Evolutionary conservation across 2,888 invertebrate genomes (phyloP).

Genomic region (Oligia latruncula): DNA sequence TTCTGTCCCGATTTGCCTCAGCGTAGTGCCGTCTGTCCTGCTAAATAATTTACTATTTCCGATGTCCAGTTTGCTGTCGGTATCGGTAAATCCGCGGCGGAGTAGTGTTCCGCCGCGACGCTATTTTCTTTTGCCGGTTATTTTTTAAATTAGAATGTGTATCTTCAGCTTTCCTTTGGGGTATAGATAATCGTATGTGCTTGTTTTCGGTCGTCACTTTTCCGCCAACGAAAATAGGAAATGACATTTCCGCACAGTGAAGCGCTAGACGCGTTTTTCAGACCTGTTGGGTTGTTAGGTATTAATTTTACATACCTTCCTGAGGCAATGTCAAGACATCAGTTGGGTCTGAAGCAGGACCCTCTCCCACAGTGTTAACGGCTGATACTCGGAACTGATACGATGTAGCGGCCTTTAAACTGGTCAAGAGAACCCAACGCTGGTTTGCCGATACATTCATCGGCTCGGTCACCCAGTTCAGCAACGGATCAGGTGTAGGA

Average conservation of each 20-base stretch:
- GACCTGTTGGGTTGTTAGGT: not conserved
- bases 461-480: slow-evolving; percentile 97
- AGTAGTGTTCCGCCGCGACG: slow-evolving; percentile 1
- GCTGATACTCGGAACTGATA: slow-evolving; percentile 99
- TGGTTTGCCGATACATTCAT: slow-evolving; percentile 95
- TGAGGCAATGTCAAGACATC: slow-evolving; percentile 97
- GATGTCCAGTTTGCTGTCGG: slow-evolving; percentile 2
- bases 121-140: not conserved
- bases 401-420: slow-evolving; percentile 97
- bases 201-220: not conserved
- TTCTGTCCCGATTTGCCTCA: slow-evolving; percentile 9
- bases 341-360: slow-evolving; percentile 96
- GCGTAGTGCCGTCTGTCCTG: slow-evolving; percentile 6
- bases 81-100: not conserved
- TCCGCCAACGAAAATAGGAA: not conserved
- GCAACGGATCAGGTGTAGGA: slow-evolving; percentile 95
- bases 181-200: not conserved
- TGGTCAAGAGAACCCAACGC: slow-evolving; percentile 94
- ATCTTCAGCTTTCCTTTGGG: not conserved
- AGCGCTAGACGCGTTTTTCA: not conserved
- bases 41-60: slow-evolving; percentile 28
- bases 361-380: slow-evolving; percentile 98
- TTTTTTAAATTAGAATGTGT: not conserved
- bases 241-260: not conserved
- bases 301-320: slow-evolving; percentile 93